phyloP scores from a whole-genome alignment of 1,140 invertebrate genomes.

The Gryllus bimaculatus region DNA sequence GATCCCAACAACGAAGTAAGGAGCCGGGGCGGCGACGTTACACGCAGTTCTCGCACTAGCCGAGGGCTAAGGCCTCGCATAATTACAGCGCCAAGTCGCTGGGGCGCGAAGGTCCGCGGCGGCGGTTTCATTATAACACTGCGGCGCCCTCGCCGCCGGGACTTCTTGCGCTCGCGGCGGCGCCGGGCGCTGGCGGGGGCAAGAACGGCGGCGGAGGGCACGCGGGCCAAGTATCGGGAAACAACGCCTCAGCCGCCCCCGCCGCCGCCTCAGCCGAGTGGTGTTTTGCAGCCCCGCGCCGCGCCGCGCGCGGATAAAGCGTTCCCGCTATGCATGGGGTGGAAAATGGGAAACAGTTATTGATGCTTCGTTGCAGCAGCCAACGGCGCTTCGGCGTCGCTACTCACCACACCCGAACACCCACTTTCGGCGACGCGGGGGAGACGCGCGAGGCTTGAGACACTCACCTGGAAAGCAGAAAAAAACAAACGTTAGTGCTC shows the following conservation, averaged over 20 bases:
- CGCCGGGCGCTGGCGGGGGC: no score
- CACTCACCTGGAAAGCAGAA: neutral
- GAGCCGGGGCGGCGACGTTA: no score
- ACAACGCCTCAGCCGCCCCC: neutral
- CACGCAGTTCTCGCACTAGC: no score
- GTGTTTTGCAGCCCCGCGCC: neutral
- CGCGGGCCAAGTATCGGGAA: neutral
- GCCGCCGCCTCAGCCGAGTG: no score
- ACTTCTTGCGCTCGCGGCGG: neutral
- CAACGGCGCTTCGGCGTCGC: no score
- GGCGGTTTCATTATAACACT: neutral
- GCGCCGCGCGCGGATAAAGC: neutral
- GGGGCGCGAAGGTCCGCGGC: neutral
- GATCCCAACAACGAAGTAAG: no score
- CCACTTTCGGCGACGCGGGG: neutral
- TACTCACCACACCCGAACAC: neutral
- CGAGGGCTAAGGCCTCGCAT: neutral
- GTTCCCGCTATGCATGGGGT: neutral
- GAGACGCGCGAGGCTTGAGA: neutral
- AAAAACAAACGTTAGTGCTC: neutral
- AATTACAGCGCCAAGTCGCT: neutral
- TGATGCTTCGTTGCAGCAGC: neutral
- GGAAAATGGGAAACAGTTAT: slow-evolving; percentile 1
- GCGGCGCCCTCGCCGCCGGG: no score
- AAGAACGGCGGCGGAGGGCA: neutral